Evolutionary conservation across 2,113 vertebrate species (phyloP), one percentile per base, ranked within the genome.

Genomic region (Apteryx mantelli): DNA sequence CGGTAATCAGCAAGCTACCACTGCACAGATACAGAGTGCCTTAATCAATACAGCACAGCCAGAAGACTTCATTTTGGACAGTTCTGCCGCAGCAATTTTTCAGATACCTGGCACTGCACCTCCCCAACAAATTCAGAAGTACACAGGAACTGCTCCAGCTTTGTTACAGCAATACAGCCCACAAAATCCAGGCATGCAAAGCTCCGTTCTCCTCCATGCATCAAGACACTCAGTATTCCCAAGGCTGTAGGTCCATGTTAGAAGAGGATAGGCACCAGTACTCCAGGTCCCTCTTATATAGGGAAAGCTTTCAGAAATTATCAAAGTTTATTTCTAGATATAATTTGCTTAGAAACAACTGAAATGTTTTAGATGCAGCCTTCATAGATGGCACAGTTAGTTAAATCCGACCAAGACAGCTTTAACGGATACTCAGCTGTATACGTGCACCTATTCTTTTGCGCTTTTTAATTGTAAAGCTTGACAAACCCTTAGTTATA

Each of bases 311-410:
- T 36, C 25, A 56, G 48, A 38, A 89, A 26, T 15, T 80, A 19
- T 50, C 7, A 74, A 92, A 86, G 38, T 2, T 2, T 86, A 38
- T 3, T 12, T 50, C n/a, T 6, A 74, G 6, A 40, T 21, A 34
- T 1, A n/a, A 24, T 70, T 77, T 61, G 40, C 25, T 86, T 74
- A 52, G 55, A 36, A 7, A 34, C 7, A 85, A 44, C 13, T 30
- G 24, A 68, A 85, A 50, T 5, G 74, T 21, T 26, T 70, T 24
- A 82, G 22, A 55, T 32, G 52, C 55, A 85, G 22, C 21, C 74
- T 71, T 56, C 22, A 26, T 0, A 79, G 22, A 44, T 11, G 9
- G 61, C 2, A 15, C 0, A 3, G 40, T 76, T 13, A 77, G 65
- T 71, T 76, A 73, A 88, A 68, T 15, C n/a, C 53, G 7, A 74